Conservation (phyloP, 1,140 invertebrate genomes). For the Phymastichus coffea region DNA sequence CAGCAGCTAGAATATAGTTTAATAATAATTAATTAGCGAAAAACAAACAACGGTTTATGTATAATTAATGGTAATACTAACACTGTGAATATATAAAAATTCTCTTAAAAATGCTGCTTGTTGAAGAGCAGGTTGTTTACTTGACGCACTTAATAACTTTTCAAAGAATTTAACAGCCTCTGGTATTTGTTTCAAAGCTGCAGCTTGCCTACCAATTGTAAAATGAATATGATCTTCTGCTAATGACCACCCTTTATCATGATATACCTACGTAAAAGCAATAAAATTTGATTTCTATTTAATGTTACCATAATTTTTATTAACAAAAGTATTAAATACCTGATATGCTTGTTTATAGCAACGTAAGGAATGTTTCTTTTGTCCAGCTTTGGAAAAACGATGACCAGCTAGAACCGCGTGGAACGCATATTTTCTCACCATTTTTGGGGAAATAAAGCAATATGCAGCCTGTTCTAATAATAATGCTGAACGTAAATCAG, state of each 20-base stretch:
- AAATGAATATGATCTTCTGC: slow-evolving; percentile 95
- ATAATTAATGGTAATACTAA: slow-evolving; percentile 48
- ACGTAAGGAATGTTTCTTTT: slow-evolving; percentile 84
- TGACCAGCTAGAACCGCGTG: slow-evolving; percentile 95
- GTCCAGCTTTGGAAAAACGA: slow-evolving; percentile 87
- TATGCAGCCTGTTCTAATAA: slow-evolving; percentile 94
- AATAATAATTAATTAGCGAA: background rate
- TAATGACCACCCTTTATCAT: slow-evolving; percentile 80
- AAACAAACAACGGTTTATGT: slow-evolving; percentile 10
- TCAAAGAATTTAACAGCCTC: slow-evolving; percentile 79
- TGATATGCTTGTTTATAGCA: slow-evolving; percentile 92
- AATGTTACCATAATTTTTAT: slow-evolving; percentile 58
- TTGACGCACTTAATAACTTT: slow-evolving; percentile 73
- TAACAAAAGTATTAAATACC: slow-evolving; percentile 57
- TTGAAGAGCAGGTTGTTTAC: slow-evolving; percentile 73
- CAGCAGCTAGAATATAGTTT: slow-evolving; percentile 43
- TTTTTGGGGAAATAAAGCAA: slow-evolving; percentile 80
- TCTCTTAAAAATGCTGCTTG: slow-evolving; percentile 85
- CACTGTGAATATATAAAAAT: slow-evolving; percentile 81
- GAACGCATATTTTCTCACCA: slow-evolving; percentile 95
- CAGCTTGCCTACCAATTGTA: slow-evolving; percentile 85
- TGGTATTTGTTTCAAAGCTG: slow-evolving; percentile 72
- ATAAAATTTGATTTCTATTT: background rate
- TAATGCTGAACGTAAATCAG: slow-evolving; percentile 85
- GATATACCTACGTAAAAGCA: slow-evolving; percentile 65